Evolutionary conservation across 2,113 vertebrate species (phyloP).

Genomic region (Ammodytes marinus): DNA sequence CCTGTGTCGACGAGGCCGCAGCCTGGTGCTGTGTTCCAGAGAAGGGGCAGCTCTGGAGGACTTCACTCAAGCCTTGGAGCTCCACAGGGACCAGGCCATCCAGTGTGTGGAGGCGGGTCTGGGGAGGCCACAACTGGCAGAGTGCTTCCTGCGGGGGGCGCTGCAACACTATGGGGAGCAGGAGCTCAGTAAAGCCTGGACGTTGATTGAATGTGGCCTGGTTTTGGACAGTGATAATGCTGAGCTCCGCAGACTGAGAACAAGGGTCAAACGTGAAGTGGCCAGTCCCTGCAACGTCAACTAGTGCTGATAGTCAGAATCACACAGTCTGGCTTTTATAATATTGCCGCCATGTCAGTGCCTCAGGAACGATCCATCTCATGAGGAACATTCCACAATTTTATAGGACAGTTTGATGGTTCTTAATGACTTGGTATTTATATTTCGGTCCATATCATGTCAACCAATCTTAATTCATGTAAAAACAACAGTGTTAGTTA

Average conservation of each 20-base stretch:
- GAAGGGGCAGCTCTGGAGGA: slow-evolving; percentile 85
- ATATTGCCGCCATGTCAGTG: neutral
- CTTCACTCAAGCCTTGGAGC: slow-evolving; percentile 86
- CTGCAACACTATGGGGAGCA: slow-evolving; percentile 83
- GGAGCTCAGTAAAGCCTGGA: slow-evolving; percentile 87
- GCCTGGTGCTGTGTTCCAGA: slow-evolving; percentile 83
- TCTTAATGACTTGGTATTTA: neutral
- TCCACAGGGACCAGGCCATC: slow-evolving; percentile 81
- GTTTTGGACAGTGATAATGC: slow-evolving; percentile 81
- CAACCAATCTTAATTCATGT: neutral
- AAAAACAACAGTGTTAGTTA: slow-evolving; percentile 18
- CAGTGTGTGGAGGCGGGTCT: slow-evolving; percentile 78
- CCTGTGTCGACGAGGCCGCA: slow-evolving; percentile 85
- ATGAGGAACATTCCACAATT: neutral
- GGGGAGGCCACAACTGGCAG: slow-evolving; percentile 77
- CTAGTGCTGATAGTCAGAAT: slow-evolving; percentile 62
- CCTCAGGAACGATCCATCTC: neutral
- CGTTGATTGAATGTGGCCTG: slow-evolving; percentile 86
- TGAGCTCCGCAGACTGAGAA: slow-evolving; percentile 88
- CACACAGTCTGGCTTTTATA: neutral
- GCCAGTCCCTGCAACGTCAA: slow-evolving; percentile 89
- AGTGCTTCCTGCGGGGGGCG: slow-evolving; percentile 83
- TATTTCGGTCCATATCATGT: slow-evolving; percentile 3
- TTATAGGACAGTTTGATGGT: neutral
- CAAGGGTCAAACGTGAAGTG: slow-evolving; percentile 86